Conservation (phyloP, 2,113 vertebrate genomes). For the Echinops telfairi region DNA sequence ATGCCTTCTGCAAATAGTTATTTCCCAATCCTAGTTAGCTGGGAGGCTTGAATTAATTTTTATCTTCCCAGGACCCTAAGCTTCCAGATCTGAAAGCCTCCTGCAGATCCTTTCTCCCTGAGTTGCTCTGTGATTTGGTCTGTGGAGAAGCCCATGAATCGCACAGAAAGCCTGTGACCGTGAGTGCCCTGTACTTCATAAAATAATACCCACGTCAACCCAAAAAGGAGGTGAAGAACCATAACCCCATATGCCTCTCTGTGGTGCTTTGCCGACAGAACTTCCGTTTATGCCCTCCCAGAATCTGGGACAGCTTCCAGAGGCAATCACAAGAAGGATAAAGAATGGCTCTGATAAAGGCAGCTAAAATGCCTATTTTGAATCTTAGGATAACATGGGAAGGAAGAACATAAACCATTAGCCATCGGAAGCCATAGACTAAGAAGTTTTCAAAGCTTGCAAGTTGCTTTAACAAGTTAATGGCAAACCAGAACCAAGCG, state of each 20-base stretch:
- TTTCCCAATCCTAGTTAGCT: background rate
- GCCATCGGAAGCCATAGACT: background rate
- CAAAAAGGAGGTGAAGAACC: background rate
- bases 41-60: background rate
- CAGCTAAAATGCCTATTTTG: background rate
- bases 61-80: background rate
- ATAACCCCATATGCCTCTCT: background rate
- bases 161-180: constrained; percentile 27
- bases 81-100: background rate
- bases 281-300: background rate
- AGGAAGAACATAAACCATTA: background rate
- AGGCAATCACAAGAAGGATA: background rate
- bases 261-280: background rate
- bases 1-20: background rate
- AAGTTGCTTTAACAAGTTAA: constrained; percentile 8
- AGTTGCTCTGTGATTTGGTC: background rate
- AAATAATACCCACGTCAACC: background rate
- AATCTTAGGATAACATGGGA: background rate
- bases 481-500: background rate
- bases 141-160: background rate
- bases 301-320: background rate
- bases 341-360: background rate
- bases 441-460: constrained; percentile 5
- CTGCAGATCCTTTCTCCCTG: background rate
- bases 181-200: background rate